Evolutionary conservation across 1,140 invertebrate genomes (phyloP).

Genomic region (Bombus sibiricus): DNA sequence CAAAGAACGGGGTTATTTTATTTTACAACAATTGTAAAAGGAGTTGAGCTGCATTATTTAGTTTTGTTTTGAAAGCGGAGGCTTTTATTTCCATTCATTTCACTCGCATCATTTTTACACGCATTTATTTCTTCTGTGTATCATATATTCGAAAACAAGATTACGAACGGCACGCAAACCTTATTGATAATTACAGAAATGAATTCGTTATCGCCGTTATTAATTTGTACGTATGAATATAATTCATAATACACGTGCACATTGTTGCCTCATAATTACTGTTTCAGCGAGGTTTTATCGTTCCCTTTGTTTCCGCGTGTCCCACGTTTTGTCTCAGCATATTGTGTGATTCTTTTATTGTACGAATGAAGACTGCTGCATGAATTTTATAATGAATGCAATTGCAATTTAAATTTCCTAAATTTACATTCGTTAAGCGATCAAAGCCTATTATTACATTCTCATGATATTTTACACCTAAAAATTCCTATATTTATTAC

Average conservation of each 20-base stretch:
- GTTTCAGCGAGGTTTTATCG: background rate
- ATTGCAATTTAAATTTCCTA: background rate
- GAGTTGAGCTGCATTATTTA: too few species aligned
- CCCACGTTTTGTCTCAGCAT: background rate
- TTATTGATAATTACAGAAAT: slow-evolving; percentile 2
- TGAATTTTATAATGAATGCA: background rate
- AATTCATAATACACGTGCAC: slow-evolving; percentile 15
- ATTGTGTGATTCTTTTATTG: background rate
- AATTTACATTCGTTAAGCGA: background rate
- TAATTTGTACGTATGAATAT: background rate
- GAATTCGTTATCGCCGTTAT: slow-evolving; percentile 1
- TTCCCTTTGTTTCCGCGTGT: background rate
- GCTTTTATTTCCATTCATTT: background rate
- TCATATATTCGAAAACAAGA: background rate
- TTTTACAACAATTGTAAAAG: too few species aligned
- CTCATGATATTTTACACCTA: background rate
- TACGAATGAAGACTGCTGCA: background rate
- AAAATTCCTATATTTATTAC: too few species aligned
- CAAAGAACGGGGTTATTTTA: too few species aligned
- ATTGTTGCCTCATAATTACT: background rate
- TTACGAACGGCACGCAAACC: background rate
- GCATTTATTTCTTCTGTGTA: background rate
- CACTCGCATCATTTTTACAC: background rate
- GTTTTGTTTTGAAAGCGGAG: too few species aligned
- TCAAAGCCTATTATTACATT: background rate